These are phyloP conservation scores for Tragelaphus imberbis DNA, from an alignment of 2,113 vertebrate species.

Conservation along the genomic window DNA sequence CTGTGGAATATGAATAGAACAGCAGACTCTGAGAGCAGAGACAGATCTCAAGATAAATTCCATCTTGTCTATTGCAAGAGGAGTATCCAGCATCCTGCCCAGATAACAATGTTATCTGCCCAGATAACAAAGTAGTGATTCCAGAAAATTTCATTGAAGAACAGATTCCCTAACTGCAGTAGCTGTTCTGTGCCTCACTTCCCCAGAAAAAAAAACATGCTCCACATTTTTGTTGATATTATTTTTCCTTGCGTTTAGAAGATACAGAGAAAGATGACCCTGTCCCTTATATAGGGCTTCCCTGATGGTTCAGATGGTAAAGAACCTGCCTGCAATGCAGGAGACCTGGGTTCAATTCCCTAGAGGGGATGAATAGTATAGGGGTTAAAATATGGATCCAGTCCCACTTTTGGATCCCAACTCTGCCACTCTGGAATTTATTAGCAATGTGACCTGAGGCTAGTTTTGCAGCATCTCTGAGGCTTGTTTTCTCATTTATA, in stretches of 20 bases:
- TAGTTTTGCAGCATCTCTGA: not conserved
- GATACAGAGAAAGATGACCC: not conserved
- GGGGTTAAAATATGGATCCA: not conserved
- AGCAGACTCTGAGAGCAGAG: not conserved
- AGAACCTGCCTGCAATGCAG: not conserved
- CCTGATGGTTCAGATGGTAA: not conserved
- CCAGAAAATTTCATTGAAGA: not conserved
- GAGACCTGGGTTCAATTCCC: not conserved
- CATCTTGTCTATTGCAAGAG: not conserved
- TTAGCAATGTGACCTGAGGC: not conserved
- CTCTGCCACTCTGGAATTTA: not conserved
- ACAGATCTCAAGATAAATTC: not conserved
- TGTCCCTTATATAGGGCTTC: not conserved
- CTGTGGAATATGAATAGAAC: constrained; percentile 48
- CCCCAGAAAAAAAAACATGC: not conserved
- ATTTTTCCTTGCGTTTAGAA: not conserved
- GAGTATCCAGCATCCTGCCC: not conserved
- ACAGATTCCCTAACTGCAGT: not conserved
- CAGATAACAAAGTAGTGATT: not conserved
- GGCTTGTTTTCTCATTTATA: not conserved
- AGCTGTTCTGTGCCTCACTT: not conserved
- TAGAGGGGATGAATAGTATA: not conserved
- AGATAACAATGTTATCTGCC: not conserved
- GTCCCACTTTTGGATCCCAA: not conserved
- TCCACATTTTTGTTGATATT: not conserved